phyloP scores from a whole-genome alignment of 1,140 invertebrate genomes.

The Nasonia vitripennis region DNA sequence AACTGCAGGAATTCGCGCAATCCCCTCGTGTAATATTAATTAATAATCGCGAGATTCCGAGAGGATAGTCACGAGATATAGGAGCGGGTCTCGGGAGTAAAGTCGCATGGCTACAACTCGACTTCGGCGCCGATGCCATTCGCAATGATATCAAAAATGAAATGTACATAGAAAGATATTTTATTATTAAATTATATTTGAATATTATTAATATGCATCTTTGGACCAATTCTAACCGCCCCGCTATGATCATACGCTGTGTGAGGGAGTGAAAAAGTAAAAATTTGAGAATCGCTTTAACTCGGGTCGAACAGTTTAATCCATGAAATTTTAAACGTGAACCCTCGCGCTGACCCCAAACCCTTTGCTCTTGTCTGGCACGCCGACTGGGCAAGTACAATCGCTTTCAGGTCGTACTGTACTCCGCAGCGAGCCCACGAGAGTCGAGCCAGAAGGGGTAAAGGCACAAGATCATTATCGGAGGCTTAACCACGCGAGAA shows the following conservation, averaged over 20 bases:
- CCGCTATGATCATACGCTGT: too few species aligned
- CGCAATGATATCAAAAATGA: too few species aligned
- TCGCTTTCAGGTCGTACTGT: conserved; percentile 69
- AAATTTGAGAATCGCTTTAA: not conserved
- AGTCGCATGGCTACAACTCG: not conserved
- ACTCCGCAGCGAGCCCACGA: conserved; percentile 66
- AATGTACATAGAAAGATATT: too few species aligned
- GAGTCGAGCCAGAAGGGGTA: conserved; percentile 63
- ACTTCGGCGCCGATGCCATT: not conserved
- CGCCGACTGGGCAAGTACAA: conserved; percentile 73
- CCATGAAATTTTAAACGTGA: conserved; percentile 52
- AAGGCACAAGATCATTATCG: conserved; percentile 75
- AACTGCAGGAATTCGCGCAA: conserved; percentile 41
- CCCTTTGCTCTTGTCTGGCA: conserved; percentile 61
- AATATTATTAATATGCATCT: too few species aligned
- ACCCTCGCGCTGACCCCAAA: conserved; percentile 66
- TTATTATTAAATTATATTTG: too few species aligned
- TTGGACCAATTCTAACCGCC: too few species aligned
- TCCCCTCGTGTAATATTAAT: conserved; percentile 49
- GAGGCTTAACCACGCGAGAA: conserved; percentile 76
- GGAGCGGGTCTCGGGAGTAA: conserved; percentile 39
- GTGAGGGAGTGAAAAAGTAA: not conserved
- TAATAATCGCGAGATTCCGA: conserved; percentile 46
- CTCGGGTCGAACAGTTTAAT: too few species aligned
- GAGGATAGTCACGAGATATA: conserved; percentile 22